Conservation (phyloP, 2,797 vertebrate genomes). For the Oreonectes daqikongensis region DNA sequence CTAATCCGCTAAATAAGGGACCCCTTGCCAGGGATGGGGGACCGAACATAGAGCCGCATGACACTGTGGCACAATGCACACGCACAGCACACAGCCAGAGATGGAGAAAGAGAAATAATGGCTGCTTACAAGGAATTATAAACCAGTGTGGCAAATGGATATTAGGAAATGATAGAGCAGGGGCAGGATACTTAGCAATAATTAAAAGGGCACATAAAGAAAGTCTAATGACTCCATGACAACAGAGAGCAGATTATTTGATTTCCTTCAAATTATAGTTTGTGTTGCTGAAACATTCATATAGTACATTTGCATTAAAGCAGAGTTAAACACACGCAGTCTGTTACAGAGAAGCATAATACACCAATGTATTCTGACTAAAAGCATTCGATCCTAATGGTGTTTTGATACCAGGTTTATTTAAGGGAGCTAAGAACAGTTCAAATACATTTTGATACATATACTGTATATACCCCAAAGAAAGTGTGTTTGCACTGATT, state of each 20-base stretch:
- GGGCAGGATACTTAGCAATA: slow-evolving; percentile 19
- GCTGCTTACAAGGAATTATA: slow-evolving; percentile 40
- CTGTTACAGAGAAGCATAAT: not conserved
- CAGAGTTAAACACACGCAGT: slow-evolving; percentile 9
- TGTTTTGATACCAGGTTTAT: not conserved
- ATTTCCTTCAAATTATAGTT: slow-evolving; percentile 10
- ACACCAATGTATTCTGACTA: slow-evolving; percentile 9
- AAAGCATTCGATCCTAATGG: slow-evolving; percentile 62
- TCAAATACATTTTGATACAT: not conserved
- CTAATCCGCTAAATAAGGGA: slow-evolving; percentile 91
- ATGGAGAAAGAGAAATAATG: slow-evolving; percentile 53
- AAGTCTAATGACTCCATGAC: slow-evolving; percentile 8
- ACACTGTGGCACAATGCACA: slow-evolving; percentile 61
- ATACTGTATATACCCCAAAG: not conserved
- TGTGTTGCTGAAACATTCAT: slow-evolving; percentile 7
- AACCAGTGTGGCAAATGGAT: slow-evolving; percentile 20
- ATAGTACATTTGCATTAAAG: slow-evolving; percentile 6
- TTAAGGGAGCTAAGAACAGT: not conserved
- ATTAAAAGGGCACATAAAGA: slow-evolving; percentile 22
- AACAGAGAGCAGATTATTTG: slow-evolving; percentile 28
- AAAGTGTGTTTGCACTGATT: not conserved
- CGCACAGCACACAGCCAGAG: slow-evolving; percentile 39
- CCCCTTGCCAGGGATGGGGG: slow-evolving; percentile 85
- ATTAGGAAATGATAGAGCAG: slow-evolving; percentile 28
- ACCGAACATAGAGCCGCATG: slow-evolving; percentile 83